Evolutionary conservation across 1,140 invertebrate genomes (phyloP).

Genomic region (Temnothorax nylanderi): DNA sequence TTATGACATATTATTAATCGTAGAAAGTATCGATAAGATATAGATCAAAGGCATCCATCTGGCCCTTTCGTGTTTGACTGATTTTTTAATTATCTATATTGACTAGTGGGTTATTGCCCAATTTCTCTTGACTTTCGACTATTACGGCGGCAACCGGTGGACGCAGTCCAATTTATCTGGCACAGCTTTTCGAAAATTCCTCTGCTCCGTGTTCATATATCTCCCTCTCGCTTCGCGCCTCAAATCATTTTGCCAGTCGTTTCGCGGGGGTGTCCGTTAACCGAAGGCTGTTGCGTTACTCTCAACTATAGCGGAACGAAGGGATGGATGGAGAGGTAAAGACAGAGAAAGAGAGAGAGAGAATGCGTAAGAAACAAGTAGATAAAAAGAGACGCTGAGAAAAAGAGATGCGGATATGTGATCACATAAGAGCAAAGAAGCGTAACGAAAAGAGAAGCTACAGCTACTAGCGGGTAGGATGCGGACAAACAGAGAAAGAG

Average conservation of each 20-base stretch:
- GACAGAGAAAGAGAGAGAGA: not conserved
- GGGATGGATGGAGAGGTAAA: not conserved
- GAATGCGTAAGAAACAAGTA: not conserved
- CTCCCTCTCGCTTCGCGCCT: not conserved
- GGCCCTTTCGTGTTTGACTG: not conserved
- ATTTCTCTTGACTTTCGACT: constrained; percentile 59
- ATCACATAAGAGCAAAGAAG: constrained; percentile 12
- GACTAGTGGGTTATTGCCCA: constrained; percentile 3
- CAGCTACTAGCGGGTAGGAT: not conserved
- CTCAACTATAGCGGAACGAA: not conserved
- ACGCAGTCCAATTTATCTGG: constrained; percentile 69
- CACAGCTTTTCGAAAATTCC: constrained; percentile 56
- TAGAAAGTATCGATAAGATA: not conserved
- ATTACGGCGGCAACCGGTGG: constrained; percentile 39
- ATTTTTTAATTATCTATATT: not conserved
- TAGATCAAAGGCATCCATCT: not conserved
- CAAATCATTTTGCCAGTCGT: constrained; percentile 23
- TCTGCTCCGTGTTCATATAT: not conserved
- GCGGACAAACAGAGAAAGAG: not conserved
- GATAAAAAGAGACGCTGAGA: not conserved
- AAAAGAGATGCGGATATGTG: not conserved
- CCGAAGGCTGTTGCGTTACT: constrained; percentile 25
- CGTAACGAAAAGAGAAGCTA: constrained; percentile 50
- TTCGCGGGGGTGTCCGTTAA: constrained; percentile 46
- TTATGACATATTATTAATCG: not conserved